A percentile compares a stretch with the other conserved stretches of the same genome.
These are phyloP conservation scores for Anolis apletophallus DNA, from an alignment of 2,797 vertebrate species.

Conservation along the genomic window DNA sequence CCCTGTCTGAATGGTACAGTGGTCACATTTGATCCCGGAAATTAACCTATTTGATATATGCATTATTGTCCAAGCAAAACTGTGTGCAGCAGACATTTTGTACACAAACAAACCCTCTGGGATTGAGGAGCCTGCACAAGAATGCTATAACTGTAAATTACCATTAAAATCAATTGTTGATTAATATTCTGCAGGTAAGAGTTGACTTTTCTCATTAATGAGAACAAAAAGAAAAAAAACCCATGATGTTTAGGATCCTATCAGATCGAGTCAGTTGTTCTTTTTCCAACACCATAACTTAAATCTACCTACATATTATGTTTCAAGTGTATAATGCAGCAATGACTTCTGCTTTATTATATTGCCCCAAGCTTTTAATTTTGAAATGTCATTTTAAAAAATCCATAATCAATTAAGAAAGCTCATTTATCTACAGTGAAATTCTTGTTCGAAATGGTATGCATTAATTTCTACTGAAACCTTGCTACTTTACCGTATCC, in stretches of 20 bases:
- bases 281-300: slow-evolving; percentile 38
- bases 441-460: slow-evolving; percentile 50
- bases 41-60: slow-evolving; percentile 51
- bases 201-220: slow-evolving; percentile 51
- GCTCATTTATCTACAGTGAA: slow-evolving; percentile 49
- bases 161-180: slow-evolving; percentile 83
- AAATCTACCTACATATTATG: slow-evolving; percentile 61
- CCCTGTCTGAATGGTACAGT: not conserved
- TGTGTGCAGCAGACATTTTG: slow-evolving; percentile 65
- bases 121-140: slow-evolving; percentile 70
- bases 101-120: slow-evolving; percentile 19
- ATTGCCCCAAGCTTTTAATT: slow-evolving; percentile 38
- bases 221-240: slow-evolving; percentile 64
- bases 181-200: slow-evolving; percentile 86
- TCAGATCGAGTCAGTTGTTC: slow-evolving; percentile 52
- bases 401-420: slow-evolving; percentile 58
- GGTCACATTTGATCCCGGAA: not conserved
- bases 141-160: slow-evolving; percentile 75
- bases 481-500: slow-evolving; percentile 21
- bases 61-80: slow-evolving; percentile 59
- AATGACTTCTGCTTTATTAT: slow-evolving; percentile 23
- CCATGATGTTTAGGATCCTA: slow-evolving; percentile 48
- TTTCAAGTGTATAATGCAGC: slow-evolving; percentile 53
- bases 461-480: slow-evolving; percentile 62
- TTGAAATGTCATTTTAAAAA: slow-evolving; percentile 52